Base-by-base conservation (phyloP, 2,797 vertebrate genomes). In the Novumbra hubbsi region DNA sequence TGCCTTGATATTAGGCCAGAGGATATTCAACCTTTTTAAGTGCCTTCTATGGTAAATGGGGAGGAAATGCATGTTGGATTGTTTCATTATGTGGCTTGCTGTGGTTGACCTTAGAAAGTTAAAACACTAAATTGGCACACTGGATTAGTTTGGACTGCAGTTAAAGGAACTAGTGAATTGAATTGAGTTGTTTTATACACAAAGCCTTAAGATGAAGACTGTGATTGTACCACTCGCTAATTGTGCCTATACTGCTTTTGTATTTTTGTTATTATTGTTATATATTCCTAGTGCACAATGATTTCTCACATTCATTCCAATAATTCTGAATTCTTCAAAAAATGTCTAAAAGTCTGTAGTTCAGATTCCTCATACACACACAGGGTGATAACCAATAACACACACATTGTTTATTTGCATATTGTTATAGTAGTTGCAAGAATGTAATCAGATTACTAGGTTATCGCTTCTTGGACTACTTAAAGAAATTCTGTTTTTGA, bases 41-140 rank as follows among this genome's bases (percentile, higher is more conserved):
- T 72, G 52, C 78, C 65, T 57, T 32, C 27, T 78, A 27, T 8
- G 38, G 41, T 74, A 73, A 17, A 69, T 16, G 12, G 19, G 24
- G 24, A 48, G 24, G 71, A 67, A 49, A 30, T 57, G 21, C n/a
- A 6, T 32, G 24, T 72, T 73, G 50, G 45, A 21, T 64, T 62
- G 41, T 67, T 72, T 11, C 14, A 32, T 63, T 63, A 57, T 21
- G 72, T 41, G 17, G 55, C 72, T 81, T 73, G 7, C 32, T 49
- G n/a, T n/a, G 52, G 72, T 79, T 73, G 45, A 48, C 45, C 67
- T 28, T 8, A 75, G 17, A 11, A 2, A 82, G 7, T 32, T 70
- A 67, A 62, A 73, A 27, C 5, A 16, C 27, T 71, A 27, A 49
- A 76, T 65, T 82, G 72, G 55, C 62, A 85, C 83, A 79, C 79